These are phyloP conservation scores for Callyntrura guangdongensis DNA, from an alignment of 2,888 invertebrate genomes.

Conservation along the genomic window DNA sequence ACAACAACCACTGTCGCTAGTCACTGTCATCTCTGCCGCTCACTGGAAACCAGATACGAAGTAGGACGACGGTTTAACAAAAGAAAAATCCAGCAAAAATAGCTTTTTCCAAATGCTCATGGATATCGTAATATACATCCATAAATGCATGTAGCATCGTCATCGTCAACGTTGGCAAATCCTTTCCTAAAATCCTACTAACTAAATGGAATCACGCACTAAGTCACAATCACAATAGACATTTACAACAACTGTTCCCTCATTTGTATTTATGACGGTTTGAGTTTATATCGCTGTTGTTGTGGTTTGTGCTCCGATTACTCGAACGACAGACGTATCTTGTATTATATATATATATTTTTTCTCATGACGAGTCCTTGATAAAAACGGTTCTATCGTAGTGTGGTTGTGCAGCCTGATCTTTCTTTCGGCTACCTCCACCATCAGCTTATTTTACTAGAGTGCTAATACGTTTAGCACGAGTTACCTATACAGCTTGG, in stretches of 20 bases:
- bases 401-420: background rate
- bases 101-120: background rate
- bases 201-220: background rate
- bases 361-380: slow-evolving; percentile 39
- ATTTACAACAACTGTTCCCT: slow-evolving; percentile 25
- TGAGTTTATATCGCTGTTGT: background rate
- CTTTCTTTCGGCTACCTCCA: background rate
- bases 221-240: too few relatives aligned
- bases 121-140: background rate
- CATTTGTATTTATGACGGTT: slow-evolving; percentile 27
- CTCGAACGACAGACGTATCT: background rate
- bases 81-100: background rate
- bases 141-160: too few relatives aligned
- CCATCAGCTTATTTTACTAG: background rate
- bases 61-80: background rate
- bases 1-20: background rate
- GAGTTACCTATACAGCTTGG: background rate
- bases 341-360: slow-evolving; percentile 30
- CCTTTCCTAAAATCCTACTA: too few relatives aligned
- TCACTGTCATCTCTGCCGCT: too few relatives aligned
- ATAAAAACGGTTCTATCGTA: slow-evolving; percentile 12
- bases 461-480: slow-evolving; percentile 35
- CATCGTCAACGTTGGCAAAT: too few relatives aligned
- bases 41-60: slow-evolving; percentile 1
- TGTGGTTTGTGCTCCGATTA: slow-evolving; percentile 35